Percentiles rank a stretch among this genome's conserved stretches.
These are phyloP conservation scores for Luperina testacea DNA, from an alignment of 2,888 invertebrate genomes.

Conservation along the genomic window DNA sequence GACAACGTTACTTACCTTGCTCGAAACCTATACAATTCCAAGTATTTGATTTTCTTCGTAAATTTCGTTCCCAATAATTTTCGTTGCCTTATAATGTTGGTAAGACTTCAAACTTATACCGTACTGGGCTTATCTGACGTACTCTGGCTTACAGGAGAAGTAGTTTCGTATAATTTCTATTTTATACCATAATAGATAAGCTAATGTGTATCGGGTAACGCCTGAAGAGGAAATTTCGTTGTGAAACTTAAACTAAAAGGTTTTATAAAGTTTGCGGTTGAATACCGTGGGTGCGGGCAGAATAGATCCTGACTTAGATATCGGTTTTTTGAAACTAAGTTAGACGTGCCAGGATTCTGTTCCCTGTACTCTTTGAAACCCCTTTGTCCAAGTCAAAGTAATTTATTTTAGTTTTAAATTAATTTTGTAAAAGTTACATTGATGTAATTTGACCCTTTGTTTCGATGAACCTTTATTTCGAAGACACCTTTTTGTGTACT, in stretches of 20 bases:
- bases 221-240: constrained; percentile 64
- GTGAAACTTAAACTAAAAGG: constrained; percentile 63
- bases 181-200: constrained; percentile 74
- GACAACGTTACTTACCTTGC: constrained; percentile 43
- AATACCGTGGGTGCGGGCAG: constrained; percentile 52
- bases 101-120: constrained; percentile 70
- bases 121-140: constrained; percentile 69
- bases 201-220: constrained; percentile 66
- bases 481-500: neutral
- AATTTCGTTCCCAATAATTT: constrained; percentile 59
- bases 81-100: constrained; percentile 62
- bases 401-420: constrained; percentile 47
- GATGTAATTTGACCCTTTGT: constrained; percentile 1
- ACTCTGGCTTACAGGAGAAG: constrained; percentile 60
- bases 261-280: constrained; percentile 63
- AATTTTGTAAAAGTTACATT: constrained; percentile 27
- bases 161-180: constrained; percentile 72
- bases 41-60: constrained; percentile 69
- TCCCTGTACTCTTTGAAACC: constrained; percentile 29
- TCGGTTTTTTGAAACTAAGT: constrained; percentile 62
- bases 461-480: neutral
- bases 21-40: constrained; percentile 56
- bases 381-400: constrained; percentile 37
- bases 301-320: constrained; percentile 57
- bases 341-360: constrained; percentile 41